Percentiles rank a stretch among this genome's conserved stretches.
phyloP scores from a whole-genome alignment of 2,888 invertebrate species.

The Baccha elongata region DNA sequence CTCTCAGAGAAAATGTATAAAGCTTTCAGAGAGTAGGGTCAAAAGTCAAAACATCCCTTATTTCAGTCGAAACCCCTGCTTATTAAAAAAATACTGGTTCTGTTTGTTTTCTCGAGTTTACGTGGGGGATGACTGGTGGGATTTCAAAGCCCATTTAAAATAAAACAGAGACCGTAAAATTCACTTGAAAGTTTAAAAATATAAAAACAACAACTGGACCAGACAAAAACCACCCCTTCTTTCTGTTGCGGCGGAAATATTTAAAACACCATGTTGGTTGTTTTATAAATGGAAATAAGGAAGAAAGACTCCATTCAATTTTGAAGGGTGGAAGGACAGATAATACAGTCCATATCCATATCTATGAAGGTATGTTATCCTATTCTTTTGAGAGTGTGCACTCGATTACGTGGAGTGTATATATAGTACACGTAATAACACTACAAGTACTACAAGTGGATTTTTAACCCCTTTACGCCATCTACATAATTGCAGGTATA shows the following conservation, averaged over 20 bases:
- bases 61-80: not conserved
- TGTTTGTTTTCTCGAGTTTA: conserved; percentile 10
- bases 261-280: conserved; percentile 25
- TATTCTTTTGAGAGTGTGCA: conserved; percentile 42
- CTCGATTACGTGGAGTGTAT: conserved; percentile 50
- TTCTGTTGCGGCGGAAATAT: conserved; percentile 4
- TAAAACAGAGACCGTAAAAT: conserved; percentile 15
- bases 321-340: not conserved
- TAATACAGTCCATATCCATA: not conserved
- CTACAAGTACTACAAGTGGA: conserved; percentile 20
- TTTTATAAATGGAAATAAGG: conserved; percentile 32
- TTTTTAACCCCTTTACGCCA: conserved; percentile 22
- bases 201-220: conserved; percentile 40
- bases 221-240: conserved; percentile 5
- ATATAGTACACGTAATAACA: conserved; percentile 10
- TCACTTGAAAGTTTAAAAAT: conserved; percentile 22
- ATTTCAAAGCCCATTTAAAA: conserved; percentile 1
- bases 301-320: conserved; percentile 9
- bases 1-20: conserved; percentile 24
- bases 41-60: not conserved
- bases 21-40: not conserved
- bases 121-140: conserved; percentile 6
- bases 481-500: conserved; percentile 4
- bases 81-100: conserved; percentile 10
- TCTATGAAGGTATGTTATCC: conserved; percentile 18